A percentile compares a stretch with the other conserved stretches of the same genome.
Evolutionary conservation across 1,140 invertebrate species (phyloP).

Genomic region (Bombus affinis): DNA sequence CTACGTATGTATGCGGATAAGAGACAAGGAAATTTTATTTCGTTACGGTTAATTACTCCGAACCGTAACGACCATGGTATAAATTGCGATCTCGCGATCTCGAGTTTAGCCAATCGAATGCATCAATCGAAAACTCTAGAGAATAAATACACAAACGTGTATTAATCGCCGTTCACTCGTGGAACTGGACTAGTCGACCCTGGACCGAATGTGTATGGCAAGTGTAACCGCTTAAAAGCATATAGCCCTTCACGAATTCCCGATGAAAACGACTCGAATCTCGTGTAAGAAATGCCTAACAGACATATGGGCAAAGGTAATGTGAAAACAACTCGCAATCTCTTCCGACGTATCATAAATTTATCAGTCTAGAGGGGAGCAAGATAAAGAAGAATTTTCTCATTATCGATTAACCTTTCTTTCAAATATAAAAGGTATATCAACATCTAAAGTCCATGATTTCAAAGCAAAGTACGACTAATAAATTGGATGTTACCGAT

Average conservation of each 20-base stretch:
- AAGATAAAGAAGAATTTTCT: not conserved
- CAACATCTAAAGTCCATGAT: conserved; percentile 12
- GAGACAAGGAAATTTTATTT: not conserved
- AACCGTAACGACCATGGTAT: not conserved
- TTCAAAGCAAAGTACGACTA: conserved; percentile 17
- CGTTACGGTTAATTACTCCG: conserved; percentile 1
- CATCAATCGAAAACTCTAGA: conserved; percentile 28
- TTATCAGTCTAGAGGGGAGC: not conserved
- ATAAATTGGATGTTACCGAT: not conserved
- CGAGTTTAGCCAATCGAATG: conserved; percentile 1
- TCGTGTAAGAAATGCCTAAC: not conserved
- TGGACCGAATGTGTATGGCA: conserved; percentile 55
- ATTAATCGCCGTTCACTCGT: conserved; percentile 54
- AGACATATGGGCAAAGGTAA: not conserved
- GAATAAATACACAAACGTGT: conserved; percentile 43
- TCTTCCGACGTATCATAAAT: conserved; percentile 6
- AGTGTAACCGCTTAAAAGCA: conserved; percentile 36
- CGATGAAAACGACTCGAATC: conserved; percentile 4
- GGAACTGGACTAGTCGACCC: conserved; percentile 63
- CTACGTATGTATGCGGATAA: no score
- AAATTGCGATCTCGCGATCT: not conserved
- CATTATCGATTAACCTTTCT: not conserved
- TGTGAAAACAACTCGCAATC: conserved; percentile 3
- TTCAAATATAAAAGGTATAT: not conserved
- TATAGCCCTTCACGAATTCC: conserved; percentile 33